Conservation (phyloP, 2,113 vertebrate species). For the Blennius ocellaris region DNA sequence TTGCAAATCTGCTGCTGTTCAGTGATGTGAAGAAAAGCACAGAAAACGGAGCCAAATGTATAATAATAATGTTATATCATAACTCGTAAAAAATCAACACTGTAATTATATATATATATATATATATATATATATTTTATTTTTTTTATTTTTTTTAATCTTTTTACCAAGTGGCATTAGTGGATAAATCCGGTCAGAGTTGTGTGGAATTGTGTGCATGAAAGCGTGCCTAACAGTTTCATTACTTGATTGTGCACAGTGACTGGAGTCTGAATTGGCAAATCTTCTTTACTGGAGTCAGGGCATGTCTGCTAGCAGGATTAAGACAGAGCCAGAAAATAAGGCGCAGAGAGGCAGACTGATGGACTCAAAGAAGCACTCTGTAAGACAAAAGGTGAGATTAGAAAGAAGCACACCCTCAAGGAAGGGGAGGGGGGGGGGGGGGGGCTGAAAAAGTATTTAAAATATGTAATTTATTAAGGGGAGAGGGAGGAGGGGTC, state of each 20-base stretch:
- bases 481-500: not conserved
- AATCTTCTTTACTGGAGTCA: constrained; percentile 85
- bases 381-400: constrained; percentile 39
- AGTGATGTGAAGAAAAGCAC: not conserved
- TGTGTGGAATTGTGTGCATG: constrained; percentile 66
- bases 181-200: constrained; percentile 30
- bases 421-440: constrained; percentile 5
- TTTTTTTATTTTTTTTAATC: too few species aligned
- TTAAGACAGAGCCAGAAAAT: constrained; percentile 70
- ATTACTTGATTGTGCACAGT: constrained; percentile 87
- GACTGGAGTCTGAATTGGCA: constrained; percentile 87
- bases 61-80: not conserved
- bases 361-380: constrained; percentile 3
- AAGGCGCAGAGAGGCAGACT: constrained; percentile 7
- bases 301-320: constrained; percentile 84
- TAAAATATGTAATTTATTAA: constrained; percentile 66
- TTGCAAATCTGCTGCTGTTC: not conserved
- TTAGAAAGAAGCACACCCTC: constrained; percentile 20
- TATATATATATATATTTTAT: too few species aligned
- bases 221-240: constrained; percentile 77
- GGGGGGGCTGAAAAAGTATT: constrained; percentile 31
- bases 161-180: constrained; percentile 3
- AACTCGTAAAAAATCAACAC: constrained; percentile 25
- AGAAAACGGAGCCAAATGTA: not conserved
- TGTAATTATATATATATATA: too few species aligned